phyloP scores from a whole-genome alignment of 2,797 vertebrate genomes.

The Pseudopleuronectes americanus region DNA sequence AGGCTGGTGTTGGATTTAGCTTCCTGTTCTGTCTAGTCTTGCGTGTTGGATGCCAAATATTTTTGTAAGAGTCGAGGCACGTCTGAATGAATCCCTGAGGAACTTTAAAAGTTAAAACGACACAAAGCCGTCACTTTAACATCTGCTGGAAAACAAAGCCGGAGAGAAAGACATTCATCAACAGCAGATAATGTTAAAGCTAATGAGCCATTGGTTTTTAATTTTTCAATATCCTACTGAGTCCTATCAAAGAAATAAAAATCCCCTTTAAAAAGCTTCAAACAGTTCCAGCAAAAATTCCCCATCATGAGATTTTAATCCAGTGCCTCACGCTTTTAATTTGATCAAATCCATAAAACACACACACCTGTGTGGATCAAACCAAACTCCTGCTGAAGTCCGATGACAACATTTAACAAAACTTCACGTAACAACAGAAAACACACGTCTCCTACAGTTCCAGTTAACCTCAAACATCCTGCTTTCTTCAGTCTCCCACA shows the following conservation, averaged over 20 bases:
- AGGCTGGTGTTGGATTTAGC: not conserved
- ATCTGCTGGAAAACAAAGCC: not conserved
- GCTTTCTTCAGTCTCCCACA: not conserved
- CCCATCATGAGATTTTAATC: not conserved
- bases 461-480: conserved; percentile 20
- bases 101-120: not conserved
- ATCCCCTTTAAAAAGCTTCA: not conserved
- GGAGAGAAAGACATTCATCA: not conserved
- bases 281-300: not conserved
- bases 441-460: conserved; percentile 9
- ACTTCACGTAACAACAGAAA: conserved; percentile 6
- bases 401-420: conserved; percentile 20
- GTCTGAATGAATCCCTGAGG: not conserved
- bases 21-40: not conserved
- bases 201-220: not conserved
- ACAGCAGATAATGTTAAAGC: not conserved
- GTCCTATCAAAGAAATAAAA: not conserved
- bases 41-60: not conserved
- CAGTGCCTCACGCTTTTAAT: not conserved
- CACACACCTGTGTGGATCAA: conserved; percentile 33
- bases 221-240: not conserved
- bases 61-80: not conserved
- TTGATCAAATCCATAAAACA: not conserved
- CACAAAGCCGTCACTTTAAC: not conserved
- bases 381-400: conserved; percentile 8